Percentiles rank a stretch among this genome's conserved stretches.
These are phyloP conservation scores for Helogale parvula DNA, from an alignment of 2,113 vertebrate species.

Conservation along the genomic window DNA sequence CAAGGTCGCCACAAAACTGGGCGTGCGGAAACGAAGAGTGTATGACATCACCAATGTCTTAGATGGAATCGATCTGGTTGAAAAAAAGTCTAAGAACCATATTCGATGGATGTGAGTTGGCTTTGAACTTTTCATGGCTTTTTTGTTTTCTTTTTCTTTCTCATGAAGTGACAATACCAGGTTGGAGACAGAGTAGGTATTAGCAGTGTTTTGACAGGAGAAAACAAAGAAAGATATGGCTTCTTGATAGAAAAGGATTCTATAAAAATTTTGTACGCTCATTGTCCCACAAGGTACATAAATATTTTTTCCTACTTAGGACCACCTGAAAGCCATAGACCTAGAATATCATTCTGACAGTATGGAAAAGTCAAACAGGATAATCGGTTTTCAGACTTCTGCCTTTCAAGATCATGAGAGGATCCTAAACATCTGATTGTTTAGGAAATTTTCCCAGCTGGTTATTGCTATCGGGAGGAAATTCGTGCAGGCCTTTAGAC, in stretches of 20 bases:
- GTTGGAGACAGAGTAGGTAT: not conserved
- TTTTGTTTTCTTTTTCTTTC: no score
- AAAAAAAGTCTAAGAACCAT: constrained; percentile 90
- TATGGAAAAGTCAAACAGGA: not conserved
- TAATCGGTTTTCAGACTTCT: not conserved
- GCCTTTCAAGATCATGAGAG: not conserved
- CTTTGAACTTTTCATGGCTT: not conserved
- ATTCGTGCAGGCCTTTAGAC: not conserved
- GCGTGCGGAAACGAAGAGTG: constrained; percentile 90
- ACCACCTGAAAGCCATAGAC: not conserved
- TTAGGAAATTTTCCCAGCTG: not conserved
- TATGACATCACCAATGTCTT: constrained; percentile 95
- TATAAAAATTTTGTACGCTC: not conserved
- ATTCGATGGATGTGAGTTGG: constrained; percentile 95
- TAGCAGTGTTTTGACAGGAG: not conserved
- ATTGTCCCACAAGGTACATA: not conserved
- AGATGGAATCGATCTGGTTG: constrained; percentile 90
- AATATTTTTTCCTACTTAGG: not conserved
- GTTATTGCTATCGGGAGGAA: not conserved
- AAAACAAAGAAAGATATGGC: not conserved
- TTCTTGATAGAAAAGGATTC: not conserved
- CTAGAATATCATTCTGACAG: not conserved
- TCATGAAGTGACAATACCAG: not conserved
- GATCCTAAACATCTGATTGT: not conserved
- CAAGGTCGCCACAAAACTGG: constrained; percentile 86